These are phyloP conservation scores for Drosophila rellima DNA, from an alignment of 2,888 invertebrate genomes.

Conservation along the genomic window DNA sequence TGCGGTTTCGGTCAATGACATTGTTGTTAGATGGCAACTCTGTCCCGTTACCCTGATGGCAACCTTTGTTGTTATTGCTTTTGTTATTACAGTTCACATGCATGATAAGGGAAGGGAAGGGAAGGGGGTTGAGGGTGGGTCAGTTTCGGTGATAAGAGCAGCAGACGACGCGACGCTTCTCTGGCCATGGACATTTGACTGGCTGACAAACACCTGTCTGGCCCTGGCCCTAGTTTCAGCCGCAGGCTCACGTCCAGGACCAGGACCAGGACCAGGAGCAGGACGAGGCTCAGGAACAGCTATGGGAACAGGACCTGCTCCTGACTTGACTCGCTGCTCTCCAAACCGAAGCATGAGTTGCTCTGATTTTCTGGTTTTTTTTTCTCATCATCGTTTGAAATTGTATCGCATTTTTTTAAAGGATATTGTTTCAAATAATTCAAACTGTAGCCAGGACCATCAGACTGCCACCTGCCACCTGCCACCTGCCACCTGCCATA, in stretches of 20 bases:
- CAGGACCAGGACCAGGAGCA: neutral
- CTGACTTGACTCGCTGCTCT: constrained; percentile 4
- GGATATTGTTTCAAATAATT: constrained; percentile 83
- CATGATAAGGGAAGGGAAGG: neutral
- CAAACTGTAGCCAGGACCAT: constrained; percentile 63
- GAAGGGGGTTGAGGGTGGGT: neutral
- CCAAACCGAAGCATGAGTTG: constrained; percentile 2
- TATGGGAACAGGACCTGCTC: neutral
- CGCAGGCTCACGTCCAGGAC: constrained; percentile 13
- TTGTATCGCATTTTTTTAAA: constrained; percentile 77
- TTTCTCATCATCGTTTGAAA: constrained; percentile 74
- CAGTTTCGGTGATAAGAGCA: constrained; percentile 68
- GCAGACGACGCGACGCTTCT: constrained; percentile 53
- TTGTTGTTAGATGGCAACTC: constrained; percentile 28
- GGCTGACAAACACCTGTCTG: constrained; percentile 77
- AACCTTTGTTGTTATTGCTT: constrained; percentile 57
- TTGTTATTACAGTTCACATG: constrained; percentile 58
- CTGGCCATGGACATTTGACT: constrained; percentile 30
- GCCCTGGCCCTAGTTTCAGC: constrained; percentile 47
- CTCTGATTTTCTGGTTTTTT: constrained; percentile 59
- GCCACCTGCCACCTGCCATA: constrained; percentile 10
- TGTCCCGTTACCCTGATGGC: neutral
- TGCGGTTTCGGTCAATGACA: constrained; percentile 66
- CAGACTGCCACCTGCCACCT: constrained; percentile 20
- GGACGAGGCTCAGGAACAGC: neutral